A percentile compares a stretch with the other conserved stretches of the same genome.
phyloP scores from a whole-genome alignment of 37 sponge, comb jelly and placozoan species.

The Halichondria panicea region DNA sequence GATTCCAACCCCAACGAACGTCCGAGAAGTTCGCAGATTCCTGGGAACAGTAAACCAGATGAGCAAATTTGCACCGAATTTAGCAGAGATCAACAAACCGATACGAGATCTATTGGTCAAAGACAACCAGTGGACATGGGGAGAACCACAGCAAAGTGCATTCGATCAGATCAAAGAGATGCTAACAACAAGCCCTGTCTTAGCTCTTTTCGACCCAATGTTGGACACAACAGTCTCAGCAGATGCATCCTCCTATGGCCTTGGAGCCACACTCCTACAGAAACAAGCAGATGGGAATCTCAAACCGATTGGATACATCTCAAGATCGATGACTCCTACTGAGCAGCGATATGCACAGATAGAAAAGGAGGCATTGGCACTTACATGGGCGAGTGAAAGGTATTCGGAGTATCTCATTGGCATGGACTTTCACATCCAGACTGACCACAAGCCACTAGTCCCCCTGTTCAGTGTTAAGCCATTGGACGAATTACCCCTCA shows the following conservation, averaged over 20 bases:
- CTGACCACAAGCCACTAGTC: slow-evolving; percentile 65
- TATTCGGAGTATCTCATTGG: slow-evolving; percentile 20
- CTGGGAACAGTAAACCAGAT: slow-evolving; percentile 60
- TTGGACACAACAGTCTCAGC: slow-evolving; percentile 33
- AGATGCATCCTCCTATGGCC: slow-evolving; percentile 48
- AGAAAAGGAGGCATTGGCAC: slow-evolving; percentile 51
- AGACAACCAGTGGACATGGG: slow-evolving; percentile 27
- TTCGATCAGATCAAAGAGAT: slow-evolving; percentile 26
- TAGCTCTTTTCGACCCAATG: slow-evolving; percentile 36
- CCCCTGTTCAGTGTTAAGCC: slow-evolving; percentile 48
- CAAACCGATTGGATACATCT: slow-evolving; percentile 49
- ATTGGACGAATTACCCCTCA: slow-evolving; percentile 37
- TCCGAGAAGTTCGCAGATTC: slow-evolving; percentile 26
- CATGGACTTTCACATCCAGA: slow-evolving; percentile 25
- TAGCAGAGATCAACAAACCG: slow-evolving; percentile 45
- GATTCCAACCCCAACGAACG: slow-evolving; percentile 17
- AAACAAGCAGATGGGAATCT: slow-evolving; percentile 16
- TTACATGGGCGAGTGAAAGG: slow-evolving; percentile 43
- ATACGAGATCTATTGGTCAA: slow-evolving; percentile 36
- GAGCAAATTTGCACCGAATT: slow-evolving; percentile 44
- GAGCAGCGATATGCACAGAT: slow-evolving; percentile 51
- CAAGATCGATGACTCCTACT: slow-evolving; percentile 34
- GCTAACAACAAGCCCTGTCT: slow-evolving; percentile 16
- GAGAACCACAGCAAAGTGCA: slow-evolving; percentile 17
- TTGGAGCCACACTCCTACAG: slow-evolving; percentile 32